phyloP scores from a whole-genome alignment of 2,113 vertebrate genomes.

The Pheucticus melanocephalus region DNA sequence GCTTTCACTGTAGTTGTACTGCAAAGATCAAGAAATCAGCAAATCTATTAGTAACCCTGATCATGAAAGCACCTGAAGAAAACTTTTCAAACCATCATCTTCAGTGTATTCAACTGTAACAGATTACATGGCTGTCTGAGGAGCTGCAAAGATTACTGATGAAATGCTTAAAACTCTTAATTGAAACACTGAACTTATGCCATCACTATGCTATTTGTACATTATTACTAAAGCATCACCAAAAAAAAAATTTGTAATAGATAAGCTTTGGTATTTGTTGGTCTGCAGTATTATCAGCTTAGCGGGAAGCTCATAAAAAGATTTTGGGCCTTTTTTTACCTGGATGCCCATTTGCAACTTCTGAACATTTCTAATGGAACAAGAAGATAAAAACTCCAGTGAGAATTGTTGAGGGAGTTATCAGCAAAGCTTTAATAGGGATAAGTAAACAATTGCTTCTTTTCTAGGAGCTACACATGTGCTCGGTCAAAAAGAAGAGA shows the following conservation, averaged over 20 bases:
- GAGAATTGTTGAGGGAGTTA: neutral
- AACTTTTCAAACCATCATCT: neutral
- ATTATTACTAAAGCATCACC: neutral
- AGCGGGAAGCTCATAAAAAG: neutral
- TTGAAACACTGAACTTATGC: neutral
- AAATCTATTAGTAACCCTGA: neutral
- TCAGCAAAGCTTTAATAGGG: neutral
- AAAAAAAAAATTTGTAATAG: neutral
- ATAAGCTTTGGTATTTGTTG: neutral
- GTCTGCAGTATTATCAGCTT: neutral
- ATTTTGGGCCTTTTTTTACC: neutral
- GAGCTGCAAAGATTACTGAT: neutral
- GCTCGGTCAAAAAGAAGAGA: neutral
- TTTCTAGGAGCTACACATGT: neutral
- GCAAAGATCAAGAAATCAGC: neutral
- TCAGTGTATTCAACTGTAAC: neutral
- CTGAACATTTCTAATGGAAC: neutral
- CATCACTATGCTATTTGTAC: neutral
- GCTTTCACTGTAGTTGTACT: neutral
- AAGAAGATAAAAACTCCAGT: neutral
- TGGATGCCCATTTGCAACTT: neutral
- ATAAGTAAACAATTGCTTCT: neutral
- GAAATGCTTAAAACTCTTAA: neutral
- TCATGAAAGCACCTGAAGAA: neutral
- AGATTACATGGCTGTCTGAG: neutral